These are phyloP conservation scores for Cygnus olor DNA, from an alignment of 2,797 vertebrate genomes.

Conservation along the genomic window DNA sequence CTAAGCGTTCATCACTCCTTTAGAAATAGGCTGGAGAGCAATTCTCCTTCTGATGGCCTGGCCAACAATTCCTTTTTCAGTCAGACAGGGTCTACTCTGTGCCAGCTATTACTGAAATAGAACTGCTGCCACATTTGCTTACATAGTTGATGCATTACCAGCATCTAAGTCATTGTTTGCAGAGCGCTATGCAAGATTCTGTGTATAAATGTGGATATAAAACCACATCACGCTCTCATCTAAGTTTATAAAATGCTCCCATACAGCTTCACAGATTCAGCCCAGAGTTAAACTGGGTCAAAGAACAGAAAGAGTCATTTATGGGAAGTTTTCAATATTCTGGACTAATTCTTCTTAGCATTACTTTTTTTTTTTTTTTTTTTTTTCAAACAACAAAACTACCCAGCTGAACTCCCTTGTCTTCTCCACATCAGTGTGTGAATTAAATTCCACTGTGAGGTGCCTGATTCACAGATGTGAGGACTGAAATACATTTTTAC, in stretches of 20 bases:
- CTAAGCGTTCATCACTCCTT: background rate
- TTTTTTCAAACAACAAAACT: background rate
- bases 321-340: background rate
- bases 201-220: slow-evolving; percentile 7
- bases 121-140: slow-evolving; percentile 55
- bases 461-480: background rate
- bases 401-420: background rate
- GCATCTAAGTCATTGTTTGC: background rate
- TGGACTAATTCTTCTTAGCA: background rate
- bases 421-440: background rate
- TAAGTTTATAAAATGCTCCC: background rate
- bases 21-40: slow-evolving; percentile 2
- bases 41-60: background rate
- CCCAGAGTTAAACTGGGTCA: background rate
- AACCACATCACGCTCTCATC: background rate
- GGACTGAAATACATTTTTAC: background rate
- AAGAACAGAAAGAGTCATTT: background rate
- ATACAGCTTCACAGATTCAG: background rate
- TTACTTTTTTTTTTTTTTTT: background rate
- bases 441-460: background rate
- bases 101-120: background rate
- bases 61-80: background rate
- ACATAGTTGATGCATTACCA: slow-evolving; percentile 45
- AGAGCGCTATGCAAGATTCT: background rate
- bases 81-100: background rate